phyloP scores from a whole-genome alignment of 2,797 vertebrate genomes.

The Platalea minor region DNA sequence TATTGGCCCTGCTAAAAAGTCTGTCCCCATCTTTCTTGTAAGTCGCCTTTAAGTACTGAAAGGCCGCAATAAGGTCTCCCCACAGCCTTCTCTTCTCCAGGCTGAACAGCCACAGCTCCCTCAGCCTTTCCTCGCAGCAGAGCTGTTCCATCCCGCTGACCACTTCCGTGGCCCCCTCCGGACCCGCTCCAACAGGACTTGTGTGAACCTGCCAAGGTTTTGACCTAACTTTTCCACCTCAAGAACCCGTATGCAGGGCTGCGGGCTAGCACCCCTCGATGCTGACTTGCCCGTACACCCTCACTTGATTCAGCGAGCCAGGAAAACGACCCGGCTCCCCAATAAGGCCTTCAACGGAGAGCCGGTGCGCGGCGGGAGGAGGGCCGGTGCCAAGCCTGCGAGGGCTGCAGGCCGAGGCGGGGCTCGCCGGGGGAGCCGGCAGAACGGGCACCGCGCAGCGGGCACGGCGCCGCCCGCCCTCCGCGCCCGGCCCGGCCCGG shows the following conservation, averaged over 20 bases:
- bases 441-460: neutral
- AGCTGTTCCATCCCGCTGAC: no score
- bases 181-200: no score
- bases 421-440: rapidly evolving
- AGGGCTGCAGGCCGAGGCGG: neutral
- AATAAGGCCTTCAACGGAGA: rapidly evolving
- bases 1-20: no score
- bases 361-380: rapidly evolving
- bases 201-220: rapidly evolving
- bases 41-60: no score
- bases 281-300: neutral
- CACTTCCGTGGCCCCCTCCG: no score
- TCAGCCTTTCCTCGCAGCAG: no score
- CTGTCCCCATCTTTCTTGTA: no score
- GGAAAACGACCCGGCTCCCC: rapidly evolving
- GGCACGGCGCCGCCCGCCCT: rapidly evolving
- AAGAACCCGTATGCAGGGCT: rapidly evolving
- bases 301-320: rapidly evolving
- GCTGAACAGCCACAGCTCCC: no score
- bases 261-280: rapidly evolving
- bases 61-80: no score
- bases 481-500: no score
- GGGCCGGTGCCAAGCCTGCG: neutral
- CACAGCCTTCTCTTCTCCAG: no score
- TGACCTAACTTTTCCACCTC: neutral